phyloP scores from a whole-genome alignment of 64 coral and sea anemone genomes.

The Cladopsammia gracilis region DNA sequence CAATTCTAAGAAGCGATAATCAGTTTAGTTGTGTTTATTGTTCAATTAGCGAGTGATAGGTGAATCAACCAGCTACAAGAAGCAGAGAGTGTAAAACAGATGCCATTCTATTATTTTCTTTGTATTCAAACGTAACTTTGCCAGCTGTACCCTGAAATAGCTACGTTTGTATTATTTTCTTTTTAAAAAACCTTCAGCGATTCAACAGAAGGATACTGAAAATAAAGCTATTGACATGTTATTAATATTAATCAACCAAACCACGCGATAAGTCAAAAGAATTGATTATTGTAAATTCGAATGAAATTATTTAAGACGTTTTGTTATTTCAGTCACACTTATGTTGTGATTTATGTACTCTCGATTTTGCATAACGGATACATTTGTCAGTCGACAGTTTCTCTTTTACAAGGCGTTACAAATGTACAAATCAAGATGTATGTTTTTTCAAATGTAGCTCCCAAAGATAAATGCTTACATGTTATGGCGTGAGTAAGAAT shows the following conservation, averaged over 20 bases:
- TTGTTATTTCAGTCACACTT: not conserved
- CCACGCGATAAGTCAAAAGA: conserved; percentile 37
- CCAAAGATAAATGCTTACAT: not conserved
- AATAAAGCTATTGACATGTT: not conserved
- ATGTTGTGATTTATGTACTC: not conserved
- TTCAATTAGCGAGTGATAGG: not conserved
- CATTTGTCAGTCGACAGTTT: too few relatives aligned
- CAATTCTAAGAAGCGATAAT: conserved; percentile 2
- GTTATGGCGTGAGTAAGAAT: not conserved
- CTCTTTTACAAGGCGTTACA: not conserved
- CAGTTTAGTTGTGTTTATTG: conserved; percentile 45
- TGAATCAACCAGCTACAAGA: not conserved
- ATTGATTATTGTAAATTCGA: conserved; percentile 36
- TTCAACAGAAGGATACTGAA: not conserved
- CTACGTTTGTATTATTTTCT: not conserved
- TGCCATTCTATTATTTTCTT: not conserved
- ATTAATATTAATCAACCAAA: conserved; percentile 22
- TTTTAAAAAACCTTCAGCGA: not conserved
- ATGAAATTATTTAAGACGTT: not conserved
- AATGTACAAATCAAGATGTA: not conserved
- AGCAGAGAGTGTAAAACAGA: conserved; percentile 13
- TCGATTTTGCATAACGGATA: conserved; percentile 1
- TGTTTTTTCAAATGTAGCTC: not conserved
- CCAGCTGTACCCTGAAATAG: conserved; percentile 20
- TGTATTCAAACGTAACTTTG: conserved; percentile 16